Conservation (phyloP, 2,888 invertebrate species). For the Chrysodeixis includens region DNA sequence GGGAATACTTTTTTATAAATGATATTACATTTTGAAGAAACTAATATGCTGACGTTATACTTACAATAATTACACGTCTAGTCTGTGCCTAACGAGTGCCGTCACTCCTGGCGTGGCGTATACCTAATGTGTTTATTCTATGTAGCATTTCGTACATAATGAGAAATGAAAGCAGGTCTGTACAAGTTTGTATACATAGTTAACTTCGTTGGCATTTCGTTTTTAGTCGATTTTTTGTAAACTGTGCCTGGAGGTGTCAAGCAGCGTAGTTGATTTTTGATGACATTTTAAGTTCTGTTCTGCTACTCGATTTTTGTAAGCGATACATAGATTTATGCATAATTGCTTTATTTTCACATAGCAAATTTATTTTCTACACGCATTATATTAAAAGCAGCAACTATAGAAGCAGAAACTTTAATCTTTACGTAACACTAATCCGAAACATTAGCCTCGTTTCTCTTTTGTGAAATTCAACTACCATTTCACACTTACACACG, state of each 20-base stretch:
- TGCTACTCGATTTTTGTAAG: no score
- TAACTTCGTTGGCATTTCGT: constrained; percentile 9
- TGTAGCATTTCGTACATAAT: constrained; percentile 33
- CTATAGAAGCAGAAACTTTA: no score
- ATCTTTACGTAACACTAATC: no score
- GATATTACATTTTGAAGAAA: constrained; percentile 1
- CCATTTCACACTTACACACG: background rate
- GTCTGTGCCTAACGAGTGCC: constrained; percentile 61
- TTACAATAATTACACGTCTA: constrained; percentile 64
- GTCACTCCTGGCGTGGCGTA: constrained; percentile 54
- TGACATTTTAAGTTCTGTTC: background rate
- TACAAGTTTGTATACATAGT: constrained; percentile 8
- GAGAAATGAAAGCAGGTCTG: constrained; percentile 36
- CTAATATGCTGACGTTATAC: constrained; percentile 53
- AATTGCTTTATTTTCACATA: no score
- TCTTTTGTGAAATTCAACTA: background rate
- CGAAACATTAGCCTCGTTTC: no score
- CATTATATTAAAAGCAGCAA: no score
- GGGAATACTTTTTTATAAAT: background rate
- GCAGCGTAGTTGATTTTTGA: background rate
- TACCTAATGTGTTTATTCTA: constrained; percentile 49
- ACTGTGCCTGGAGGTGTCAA: background rate
- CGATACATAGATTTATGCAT: no score
- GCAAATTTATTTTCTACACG: no score
- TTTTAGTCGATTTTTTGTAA: constrained; percentile 9